These are phyloP conservation scores for Thalassoma bifasciatum DNA, from an alignment of 2,113 vertebrate genomes.

Conservation along the genomic window DNA sequence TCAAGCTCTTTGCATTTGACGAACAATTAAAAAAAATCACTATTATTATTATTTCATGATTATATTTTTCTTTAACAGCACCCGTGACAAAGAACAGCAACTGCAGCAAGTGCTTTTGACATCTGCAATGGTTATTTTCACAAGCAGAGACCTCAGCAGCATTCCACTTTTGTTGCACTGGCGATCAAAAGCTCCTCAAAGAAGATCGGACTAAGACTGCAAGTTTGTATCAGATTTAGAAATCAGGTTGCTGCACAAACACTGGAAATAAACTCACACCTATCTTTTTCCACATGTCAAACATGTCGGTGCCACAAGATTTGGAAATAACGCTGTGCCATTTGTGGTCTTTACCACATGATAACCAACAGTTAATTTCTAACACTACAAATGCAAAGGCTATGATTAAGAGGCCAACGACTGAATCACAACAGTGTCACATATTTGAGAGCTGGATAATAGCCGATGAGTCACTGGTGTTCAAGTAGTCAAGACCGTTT, in stretches of 20 bases:
- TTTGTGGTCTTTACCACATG: not conserved
- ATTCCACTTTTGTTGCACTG: not conserved
- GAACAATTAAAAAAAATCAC: not conserved
- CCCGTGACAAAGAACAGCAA: not conserved
- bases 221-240: not conserved
- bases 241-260: not conserved
- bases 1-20: not conserved
- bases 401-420: not conserved
- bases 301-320: no score
- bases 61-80: not conserved
- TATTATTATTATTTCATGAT: no score
- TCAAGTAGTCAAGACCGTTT: no score
- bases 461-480: no score
- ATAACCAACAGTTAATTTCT: not conserved
- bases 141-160: no score
- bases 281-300: no score
- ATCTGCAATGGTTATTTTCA: not conserved
- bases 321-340: no score
- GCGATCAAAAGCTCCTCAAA: not conserved
- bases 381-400: not conserved
- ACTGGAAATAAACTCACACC: no score
- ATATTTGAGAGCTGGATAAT: no score
- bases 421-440: no score
- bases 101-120: not conserved
- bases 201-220: not conserved